phyloP scores from a whole-genome alignment of 2,888 invertebrate genomes.

The Lithophane semibrunnea region DNA sequence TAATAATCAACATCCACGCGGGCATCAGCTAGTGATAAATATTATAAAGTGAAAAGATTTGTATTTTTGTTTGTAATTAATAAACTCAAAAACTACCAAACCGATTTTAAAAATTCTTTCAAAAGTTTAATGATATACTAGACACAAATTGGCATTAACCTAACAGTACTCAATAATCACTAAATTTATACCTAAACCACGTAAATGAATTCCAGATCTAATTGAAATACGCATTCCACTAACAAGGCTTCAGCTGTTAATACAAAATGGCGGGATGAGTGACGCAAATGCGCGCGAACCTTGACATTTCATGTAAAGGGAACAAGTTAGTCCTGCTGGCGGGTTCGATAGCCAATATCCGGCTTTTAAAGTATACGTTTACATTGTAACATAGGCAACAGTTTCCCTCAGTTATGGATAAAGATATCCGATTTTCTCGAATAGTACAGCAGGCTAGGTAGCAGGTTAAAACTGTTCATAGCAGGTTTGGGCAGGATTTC shows the following conservation, averaged over 20 bases:
- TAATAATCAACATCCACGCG: no score
- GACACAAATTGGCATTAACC: neutral
- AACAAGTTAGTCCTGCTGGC: conserved; percentile 30
- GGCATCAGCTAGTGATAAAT: no score
- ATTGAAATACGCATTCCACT: conserved; percentile 51
- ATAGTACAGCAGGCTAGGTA: neutral
- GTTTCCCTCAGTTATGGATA: neutral
- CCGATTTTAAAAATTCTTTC: no score
- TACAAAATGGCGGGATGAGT: conserved; percentile 54
- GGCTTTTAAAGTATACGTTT: conserved; percentile 12
- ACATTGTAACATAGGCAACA: neutral
- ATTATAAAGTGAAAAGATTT: no score
- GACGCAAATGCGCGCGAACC: conserved; percentile 68
- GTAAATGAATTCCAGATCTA: conserved; percentile 10
- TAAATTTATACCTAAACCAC: neutral
- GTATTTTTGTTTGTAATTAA: no score
- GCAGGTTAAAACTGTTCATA: neutral
- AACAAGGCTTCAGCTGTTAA: conserved; percentile 53
- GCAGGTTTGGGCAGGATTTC: neutral
- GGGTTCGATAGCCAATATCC: conserved; percentile 32
- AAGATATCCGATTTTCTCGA: neutral
- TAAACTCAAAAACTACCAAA: no score
- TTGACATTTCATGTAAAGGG: conserved; percentile 67
- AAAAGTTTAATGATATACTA: no score
- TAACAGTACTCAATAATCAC: neutral